Percentiles rank a stretch among this genome's conserved stretches.
These are phyloP conservation scores for Troides helena DNA, from an alignment of 2,888 invertebrate species.

Conservation along the genomic window DNA sequence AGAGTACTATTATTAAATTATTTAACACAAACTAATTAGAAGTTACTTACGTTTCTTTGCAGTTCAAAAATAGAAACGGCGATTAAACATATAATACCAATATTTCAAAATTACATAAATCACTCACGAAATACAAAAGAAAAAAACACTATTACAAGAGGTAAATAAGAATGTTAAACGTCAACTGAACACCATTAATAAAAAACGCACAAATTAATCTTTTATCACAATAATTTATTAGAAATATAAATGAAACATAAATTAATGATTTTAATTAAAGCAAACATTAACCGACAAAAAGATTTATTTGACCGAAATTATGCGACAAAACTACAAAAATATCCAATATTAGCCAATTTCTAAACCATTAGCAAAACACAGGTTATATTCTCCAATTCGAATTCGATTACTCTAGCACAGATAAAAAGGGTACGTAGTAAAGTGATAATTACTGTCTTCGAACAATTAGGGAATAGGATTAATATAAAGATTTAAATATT, in stretches of 20 bases:
- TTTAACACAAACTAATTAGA: not conserved
- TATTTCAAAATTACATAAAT: not conserved
- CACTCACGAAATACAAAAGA: constrained; percentile 7
- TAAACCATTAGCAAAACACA: not conserved
- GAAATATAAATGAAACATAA: constrained; percentile 1
- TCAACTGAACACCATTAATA: constrained; percentile 5
- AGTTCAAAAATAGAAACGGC: not conserved
- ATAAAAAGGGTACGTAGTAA: not conserved
- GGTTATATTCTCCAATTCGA: not conserved
- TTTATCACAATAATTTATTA: constrained; percentile 13
- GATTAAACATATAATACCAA: not conserved
- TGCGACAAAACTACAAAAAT: constrained; percentile 1
- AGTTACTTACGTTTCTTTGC: not conserved
- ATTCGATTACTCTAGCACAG: not conserved
- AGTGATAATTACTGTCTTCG: too few species aligned
- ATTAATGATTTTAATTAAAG: constrained; percentile 8
- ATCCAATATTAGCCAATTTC: constrained; percentile 12
- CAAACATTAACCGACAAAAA: constrained; percentile 10
- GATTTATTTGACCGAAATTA: constrained; percentile 6
- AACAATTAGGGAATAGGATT: too few species aligned
- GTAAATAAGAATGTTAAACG: not conserved
- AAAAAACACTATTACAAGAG: not conserved
- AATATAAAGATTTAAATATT: too few species aligned
- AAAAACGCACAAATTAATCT: not conserved
- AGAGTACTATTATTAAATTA: not conserved